A percentile compares a stretch with the other conserved stretches of the same genome.
These are phyloP conservation scores for Otocyon megalotis DNA, from an alignment of 2,113 vertebrate genomes.

Conservation along the genomic window DNA sequence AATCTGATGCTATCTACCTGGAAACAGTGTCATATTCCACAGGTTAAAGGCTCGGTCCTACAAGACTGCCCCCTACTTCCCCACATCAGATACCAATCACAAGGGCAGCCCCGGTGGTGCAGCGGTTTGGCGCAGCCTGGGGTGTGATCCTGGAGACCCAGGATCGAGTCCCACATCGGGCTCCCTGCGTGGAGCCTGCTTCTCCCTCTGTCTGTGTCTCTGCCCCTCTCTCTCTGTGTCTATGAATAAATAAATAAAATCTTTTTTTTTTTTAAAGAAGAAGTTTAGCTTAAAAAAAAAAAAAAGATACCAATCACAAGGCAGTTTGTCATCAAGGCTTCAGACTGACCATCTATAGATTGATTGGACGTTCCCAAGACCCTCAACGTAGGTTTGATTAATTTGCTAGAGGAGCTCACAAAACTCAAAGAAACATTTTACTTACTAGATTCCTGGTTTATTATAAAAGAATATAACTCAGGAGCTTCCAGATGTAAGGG, in stretches of 20 bases:
- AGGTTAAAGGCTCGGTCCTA: background rate
- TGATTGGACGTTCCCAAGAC: background rate
- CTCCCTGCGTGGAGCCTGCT: no score
- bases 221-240: no score
- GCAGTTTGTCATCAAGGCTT: background rate
- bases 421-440: constrained; percentile 4
- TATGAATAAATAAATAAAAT: no score
- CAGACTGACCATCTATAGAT: background rate
- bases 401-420: background rate
- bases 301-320: background rate
- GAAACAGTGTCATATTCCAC: background rate
- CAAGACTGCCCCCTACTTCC: background rate
- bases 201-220: no score
- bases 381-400: background rate
- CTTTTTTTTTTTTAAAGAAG: no score
- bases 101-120: background rate
- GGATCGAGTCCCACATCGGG: no score
- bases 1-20: background rate
- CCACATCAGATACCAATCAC: background rate
- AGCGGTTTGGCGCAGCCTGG: no score
- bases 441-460: background rate
- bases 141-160: no score
- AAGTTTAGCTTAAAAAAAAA: no score
- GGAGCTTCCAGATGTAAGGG: background rate
- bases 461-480: background rate